These are phyloP conservation scores for Halocynthia aurantium DNA, from an alignment of 23 tunicate genomes.

Conservation along the genomic window DNA sequence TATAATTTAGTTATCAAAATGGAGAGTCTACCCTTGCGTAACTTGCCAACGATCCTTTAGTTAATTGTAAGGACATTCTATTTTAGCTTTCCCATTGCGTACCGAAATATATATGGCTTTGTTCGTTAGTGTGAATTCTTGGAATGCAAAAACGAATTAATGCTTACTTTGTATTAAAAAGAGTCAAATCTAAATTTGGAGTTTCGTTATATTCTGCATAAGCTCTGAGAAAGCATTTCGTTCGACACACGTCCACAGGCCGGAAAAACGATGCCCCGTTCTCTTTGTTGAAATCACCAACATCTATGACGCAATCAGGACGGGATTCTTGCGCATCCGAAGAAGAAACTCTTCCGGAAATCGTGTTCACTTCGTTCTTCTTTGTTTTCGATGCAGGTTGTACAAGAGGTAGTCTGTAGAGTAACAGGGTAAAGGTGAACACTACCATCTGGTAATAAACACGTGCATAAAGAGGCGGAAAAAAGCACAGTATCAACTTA, in stretches of 20 bases:
- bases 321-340: background rate
- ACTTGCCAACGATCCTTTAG: no score
- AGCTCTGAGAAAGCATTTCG: conserved; percentile 35
- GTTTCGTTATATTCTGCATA: conserved; percentile 48
- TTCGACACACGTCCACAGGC: conserved; percentile 46
- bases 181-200: conserved; percentile 31
- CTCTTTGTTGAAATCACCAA: background rate
- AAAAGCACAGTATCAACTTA: no score
- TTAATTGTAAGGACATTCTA: no score
- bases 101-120: no score
- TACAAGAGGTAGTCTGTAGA: conserved; percentile 4
- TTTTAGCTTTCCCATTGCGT: no score
- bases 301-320: background rate
- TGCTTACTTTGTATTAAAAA: conserved; percentile 53
- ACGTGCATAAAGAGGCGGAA: background rate
- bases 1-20: no score
- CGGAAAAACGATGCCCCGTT: conserved; percentile 15
- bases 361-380: background rate
- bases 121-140: no score
- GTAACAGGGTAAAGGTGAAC: background rate
- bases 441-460: background rate
- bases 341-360: background rate
- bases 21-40: no score
- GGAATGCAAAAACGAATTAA: background rate
- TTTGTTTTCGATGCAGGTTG: background rate